These are phyloP conservation scores for Misgurnus anguillicaudatus DNA, from an alignment of 2,113 vertebrate species.

Conservation along the genomic window DNA sequence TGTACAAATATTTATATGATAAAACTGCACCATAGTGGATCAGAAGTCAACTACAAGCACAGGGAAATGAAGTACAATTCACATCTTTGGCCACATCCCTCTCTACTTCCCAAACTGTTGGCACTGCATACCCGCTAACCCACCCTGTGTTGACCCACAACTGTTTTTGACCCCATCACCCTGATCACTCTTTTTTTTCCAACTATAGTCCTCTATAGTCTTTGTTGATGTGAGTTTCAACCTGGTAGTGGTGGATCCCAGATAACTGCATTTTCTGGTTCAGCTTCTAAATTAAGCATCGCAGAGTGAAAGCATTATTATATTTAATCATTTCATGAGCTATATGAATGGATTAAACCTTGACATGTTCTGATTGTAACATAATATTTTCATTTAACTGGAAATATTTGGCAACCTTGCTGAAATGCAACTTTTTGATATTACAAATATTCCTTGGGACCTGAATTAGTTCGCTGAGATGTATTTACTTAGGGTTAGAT, in stretches of 20 bases:
- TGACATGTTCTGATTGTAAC: background rate
- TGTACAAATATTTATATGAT: background rate
- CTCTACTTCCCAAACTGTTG: constrained; percentile 40
- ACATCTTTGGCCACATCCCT: constrained; percentile 46
- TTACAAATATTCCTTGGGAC: too few relatives aligned
- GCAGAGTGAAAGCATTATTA: background rate
- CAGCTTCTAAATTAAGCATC: background rate
- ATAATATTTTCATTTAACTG: background rate
- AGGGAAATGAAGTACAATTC: constrained; percentile 34
- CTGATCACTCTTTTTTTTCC: too few relatives aligned
- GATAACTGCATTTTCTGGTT: background rate
- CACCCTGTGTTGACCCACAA: constrained; percentile 11
- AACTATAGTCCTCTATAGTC: too few relatives aligned
- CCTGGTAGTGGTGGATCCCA: background rate
- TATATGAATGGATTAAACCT: background rate
- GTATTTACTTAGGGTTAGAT: constrained; percentile 1
- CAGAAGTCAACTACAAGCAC: constrained; percentile 24
- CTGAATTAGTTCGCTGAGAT: background rate
- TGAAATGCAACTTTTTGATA: too few relatives aligned
- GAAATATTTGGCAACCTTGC: too few relatives aligned
- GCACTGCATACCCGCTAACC: constrained; percentile 10
- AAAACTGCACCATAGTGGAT: background rate
- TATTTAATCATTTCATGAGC: background rate
- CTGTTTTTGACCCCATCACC: constrained; percentile 35
- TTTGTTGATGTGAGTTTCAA: background rate